Conservation (phyloP, 1,140 invertebrate genomes). For the Melitaea cinxia region DNA sequence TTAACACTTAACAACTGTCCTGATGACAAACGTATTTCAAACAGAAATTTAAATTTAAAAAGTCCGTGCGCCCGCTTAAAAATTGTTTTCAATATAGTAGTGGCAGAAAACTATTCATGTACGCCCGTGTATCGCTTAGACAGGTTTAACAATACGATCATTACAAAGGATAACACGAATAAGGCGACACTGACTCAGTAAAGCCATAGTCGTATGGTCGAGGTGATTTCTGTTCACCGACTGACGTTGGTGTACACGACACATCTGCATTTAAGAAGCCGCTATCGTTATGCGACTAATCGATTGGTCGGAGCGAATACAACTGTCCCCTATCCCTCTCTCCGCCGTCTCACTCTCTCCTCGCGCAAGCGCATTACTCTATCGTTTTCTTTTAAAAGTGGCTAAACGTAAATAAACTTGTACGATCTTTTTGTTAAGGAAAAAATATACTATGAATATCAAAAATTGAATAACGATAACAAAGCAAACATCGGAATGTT, state of each 20-base stretch:
- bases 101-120: slow-evolving; percentile 41
- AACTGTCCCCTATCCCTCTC: slow-evolving; percentile 68
- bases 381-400: slow-evolving; percentile 70
- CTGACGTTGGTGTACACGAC: slow-evolving; percentile 76
- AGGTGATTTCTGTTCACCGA: slow-evolving; percentile 65
- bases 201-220: slow-evolving; percentile 57
- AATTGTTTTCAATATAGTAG: slow-evolving; percentile 42
- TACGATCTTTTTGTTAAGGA: slow-evolving; percentile 62
- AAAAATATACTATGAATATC: slow-evolving; percentile 31
- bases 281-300: slow-evolving; percentile 82
- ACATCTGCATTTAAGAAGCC: slow-evolving; percentile 81
- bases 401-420: slow-evolving; percentile 77
- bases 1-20: slow-evolving; percentile 64
- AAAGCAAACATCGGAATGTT: neutral
- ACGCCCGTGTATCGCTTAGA: slow-evolving; percentile 47
- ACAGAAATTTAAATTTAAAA: slow-evolving; percentile 44
- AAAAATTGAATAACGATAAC: neutral
- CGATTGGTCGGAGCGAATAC: slow-evolving; percentile 78
- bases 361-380: slow-evolving; percentile 61
- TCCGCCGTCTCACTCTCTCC: slow-evolving; percentile 55
- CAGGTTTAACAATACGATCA: slow-evolving; percentile 54
- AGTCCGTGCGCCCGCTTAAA: slow-evolving; percentile 34
- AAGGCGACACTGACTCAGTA: slow-evolving; percentile 37
- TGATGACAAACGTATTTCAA: slow-evolving; percentile 35
- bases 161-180: slow-evolving; percentile 61